Evolutionary conservation across 2,797 vertebrate species (phyloP), one percentile per base, ranked within the genome.

Genomic region (Moxostoma hubbsi): DNA sequence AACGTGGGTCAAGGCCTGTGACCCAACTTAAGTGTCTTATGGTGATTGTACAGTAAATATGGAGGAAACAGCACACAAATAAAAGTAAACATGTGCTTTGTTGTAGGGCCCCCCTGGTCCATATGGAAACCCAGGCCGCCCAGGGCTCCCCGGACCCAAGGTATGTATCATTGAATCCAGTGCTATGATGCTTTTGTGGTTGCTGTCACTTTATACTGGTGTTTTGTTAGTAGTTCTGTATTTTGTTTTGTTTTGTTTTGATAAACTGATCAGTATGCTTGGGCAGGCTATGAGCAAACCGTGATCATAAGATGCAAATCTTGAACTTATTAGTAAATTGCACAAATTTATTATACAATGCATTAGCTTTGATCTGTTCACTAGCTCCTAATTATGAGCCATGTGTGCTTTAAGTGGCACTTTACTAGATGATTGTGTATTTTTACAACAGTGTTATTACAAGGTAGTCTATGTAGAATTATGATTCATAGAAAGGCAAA

Each of bases 81-180:
- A 78, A 84, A 81, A 83, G 67, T 72, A 77, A 78, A 57, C 47
- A 11, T 87, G 67, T 92, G 50, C 77, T 89, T 69, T 88, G 82
- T 92, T 93, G 79, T 71, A 98, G 98, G 97, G 97, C 93, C 93
- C 94, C 49, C 92, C 92, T 9, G 97, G 97, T 82, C 94, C 98
- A 62, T 95, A 98, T n/a, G 97, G 98, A 91, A 98, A 95, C 80
- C 97, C 97, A 10, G 98, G 97, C 63, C 95, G 65, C 3, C 88
- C 96, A 1, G 98, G 98, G 18, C 87, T 90, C 51, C 87, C 95
- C 55, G 98, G 97, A 87, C 77, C 87, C 68, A 98, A 99, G 92
- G 98, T 99, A 89, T 87, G 90, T 84, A 65, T 36, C 54, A 36
- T 53, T 73, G 55, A 71, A 68, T 63, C 70, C 46, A 63, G 4